phyloP scores from a whole-genome alignment of 1,140 invertebrate genomes.

The Ganaspis sp. region DNA sequence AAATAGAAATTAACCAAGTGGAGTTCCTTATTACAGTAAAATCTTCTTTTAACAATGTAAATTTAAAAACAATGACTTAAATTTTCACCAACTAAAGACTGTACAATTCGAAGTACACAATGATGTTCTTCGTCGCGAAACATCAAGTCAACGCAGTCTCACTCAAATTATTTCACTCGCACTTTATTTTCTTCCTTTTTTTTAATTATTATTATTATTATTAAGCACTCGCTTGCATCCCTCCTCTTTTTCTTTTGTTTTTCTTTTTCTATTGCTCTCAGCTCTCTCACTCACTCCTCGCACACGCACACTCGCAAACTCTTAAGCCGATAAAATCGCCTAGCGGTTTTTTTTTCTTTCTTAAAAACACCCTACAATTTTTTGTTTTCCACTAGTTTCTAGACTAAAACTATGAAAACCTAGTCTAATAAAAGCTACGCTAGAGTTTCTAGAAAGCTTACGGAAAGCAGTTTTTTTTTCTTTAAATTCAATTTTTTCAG shows the following conservation, averaged over 20 bases:
- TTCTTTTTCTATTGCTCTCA: constrained; percentile 45
- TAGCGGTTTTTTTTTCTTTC: constrained; percentile 7
- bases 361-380: constrained; percentile 31
- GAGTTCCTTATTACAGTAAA: constrained; percentile 30
- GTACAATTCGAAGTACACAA: constrained; percentile 70
- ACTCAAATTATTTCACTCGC: constrained; percentile 44
- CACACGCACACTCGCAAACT: not conserved
- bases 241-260: constrained; percentile 34
- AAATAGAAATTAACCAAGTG: constrained; percentile 23
- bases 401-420: constrained; percentile 32
- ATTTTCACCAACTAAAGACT: constrained; percentile 70
- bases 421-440: constrained; percentile 38
- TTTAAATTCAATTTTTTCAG: not conserved
- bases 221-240: constrained; percentile 34
- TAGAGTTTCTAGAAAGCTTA: constrained; percentile 28
- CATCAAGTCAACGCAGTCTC: constrained; percentile 60
- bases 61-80: constrained; percentile 71
- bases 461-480: constrained; percentile 8
- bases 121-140: constrained; percentile 60
- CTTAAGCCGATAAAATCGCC: constrained; percentile 30
- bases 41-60: constrained; percentile 67
- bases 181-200: constrained; percentile 36
- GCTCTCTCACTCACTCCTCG: not conserved
- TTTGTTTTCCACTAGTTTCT: constrained; percentile 21
- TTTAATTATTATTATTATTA: constrained; percentile 45